Evolutionary conservation across 1,140 invertebrate genomes (phyloP).

Genomic region (Lycorma delicatula): DNA sequence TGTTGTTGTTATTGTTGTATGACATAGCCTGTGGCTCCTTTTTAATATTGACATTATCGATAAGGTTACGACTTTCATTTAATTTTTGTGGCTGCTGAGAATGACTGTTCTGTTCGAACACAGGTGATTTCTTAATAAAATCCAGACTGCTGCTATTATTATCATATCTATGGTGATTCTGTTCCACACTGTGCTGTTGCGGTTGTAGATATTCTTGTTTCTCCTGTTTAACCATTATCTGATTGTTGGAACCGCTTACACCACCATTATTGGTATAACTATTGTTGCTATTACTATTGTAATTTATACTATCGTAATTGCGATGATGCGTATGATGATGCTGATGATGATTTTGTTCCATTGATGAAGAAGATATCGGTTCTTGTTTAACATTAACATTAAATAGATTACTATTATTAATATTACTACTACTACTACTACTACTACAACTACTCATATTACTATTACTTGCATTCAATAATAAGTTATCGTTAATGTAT

Average conservation of each 20-base stretch:
- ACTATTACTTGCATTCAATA: conserved; percentile 12
- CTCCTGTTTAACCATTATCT: too few relatives aligned
- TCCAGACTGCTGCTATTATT: too few relatives aligned
- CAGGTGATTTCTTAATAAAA: too few relatives aligned
- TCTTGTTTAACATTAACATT: conserved; percentile 13
- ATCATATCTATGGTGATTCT: too few relatives aligned
- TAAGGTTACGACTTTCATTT: too few relatives aligned
- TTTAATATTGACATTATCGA: conserved; percentile 9
- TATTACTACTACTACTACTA: conserved; percentile 19
- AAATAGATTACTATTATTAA: conserved; percentile 6
- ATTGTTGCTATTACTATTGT: too few relatives aligned
- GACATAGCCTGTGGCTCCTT: conserved; percentile 18
- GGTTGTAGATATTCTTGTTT: too few relatives aligned
- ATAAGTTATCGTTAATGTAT: neutral
- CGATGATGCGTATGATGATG: neutral
- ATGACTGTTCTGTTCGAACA: too few relatives aligned
- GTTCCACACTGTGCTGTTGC: too few relatives aligned
- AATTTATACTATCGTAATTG: neutral
- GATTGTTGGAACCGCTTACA: too few relatives aligned
- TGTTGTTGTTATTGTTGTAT: conserved; percentile 16
- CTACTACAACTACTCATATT: conserved; percentile 22
- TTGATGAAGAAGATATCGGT: neutral
- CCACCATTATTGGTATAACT: too few relatives aligned
- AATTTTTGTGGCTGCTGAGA: too few relatives aligned
- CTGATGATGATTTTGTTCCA: neutral